Percentiles rank a stretch among this genome's conserved stretches.
Evolutionary conservation across 2,113 vertebrate genomes (phyloP).

Genomic region (Corvus moneduloides): DNA sequence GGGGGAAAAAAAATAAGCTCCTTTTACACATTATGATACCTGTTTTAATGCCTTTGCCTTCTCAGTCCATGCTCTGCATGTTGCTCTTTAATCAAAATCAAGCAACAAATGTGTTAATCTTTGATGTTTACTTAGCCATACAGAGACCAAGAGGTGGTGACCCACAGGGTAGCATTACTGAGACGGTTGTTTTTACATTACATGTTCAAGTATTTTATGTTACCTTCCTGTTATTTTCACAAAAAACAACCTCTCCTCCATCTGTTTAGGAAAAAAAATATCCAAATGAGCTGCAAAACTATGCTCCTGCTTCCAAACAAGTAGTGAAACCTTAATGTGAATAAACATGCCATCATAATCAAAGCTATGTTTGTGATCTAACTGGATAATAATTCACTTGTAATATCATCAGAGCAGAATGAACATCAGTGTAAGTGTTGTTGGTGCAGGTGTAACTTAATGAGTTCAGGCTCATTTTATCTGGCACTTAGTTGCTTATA

Average conservation of each 20-base stretch:
- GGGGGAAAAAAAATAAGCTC: fast-evolving
- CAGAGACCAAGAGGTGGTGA: neutral
- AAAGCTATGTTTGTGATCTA: slow-evolving; percentile 25
- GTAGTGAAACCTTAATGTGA: slow-evolving; percentile 22
- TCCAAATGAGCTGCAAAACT: slow-evolving; percentile 9
- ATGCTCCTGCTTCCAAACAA: slow-evolving; percentile 18
- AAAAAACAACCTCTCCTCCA: neutral
- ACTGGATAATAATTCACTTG: slow-evolving; percentile 30
- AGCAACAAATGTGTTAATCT: neutral
- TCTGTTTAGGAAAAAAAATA: neutral
- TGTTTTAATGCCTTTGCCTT: neutral
- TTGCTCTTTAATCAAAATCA: slow-evolving; percentile 13
- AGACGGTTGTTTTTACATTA: neutral
- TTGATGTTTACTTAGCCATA: neutral
- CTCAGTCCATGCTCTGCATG: neutral
- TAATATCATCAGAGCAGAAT: slow-evolving; percentile 60
- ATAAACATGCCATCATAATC: slow-evolving; percentile 49
- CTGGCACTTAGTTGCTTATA: slow-evolving; percentile 32
- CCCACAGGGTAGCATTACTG: neutral
- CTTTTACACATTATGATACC: neutral
- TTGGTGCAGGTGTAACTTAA: slow-evolving; percentile 70
- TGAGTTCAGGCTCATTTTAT: slow-evolving; percentile 32
- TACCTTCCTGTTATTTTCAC: slow-evolving; percentile 25
- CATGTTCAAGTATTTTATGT: neutral
- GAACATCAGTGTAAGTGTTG: slow-evolving; percentile 51